Evolutionary conservation across 2,888 invertebrate species (phyloP).

Genomic region (Cerceris rybyensis): DNA sequence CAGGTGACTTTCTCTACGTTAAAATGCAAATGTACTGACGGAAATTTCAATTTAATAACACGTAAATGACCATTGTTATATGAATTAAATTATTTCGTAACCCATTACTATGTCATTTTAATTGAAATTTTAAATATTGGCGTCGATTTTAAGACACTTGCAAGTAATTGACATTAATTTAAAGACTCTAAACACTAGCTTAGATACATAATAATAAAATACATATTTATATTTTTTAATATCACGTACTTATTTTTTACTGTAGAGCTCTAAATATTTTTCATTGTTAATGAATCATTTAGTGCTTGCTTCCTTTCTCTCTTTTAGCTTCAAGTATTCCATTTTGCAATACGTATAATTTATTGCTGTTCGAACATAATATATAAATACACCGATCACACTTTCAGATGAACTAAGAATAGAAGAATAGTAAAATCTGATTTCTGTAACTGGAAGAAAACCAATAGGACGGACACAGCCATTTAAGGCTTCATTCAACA

Average conservation of each 20-base stretch:
- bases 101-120: too few species aligned
- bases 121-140: too few species aligned
- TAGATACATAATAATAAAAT: too few species aligned
- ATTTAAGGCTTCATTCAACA: neutral
- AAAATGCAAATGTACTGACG: neutral
- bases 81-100: neutral
- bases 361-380: neutral
- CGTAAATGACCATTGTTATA: neutral
- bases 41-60: neutral
- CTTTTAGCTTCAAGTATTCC: neutral
- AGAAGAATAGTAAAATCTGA: neutral
- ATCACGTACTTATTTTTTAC: too few species aligned
- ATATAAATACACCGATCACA: neutral
- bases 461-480: neutral
- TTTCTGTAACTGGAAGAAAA: neutral
- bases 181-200: too few species aligned
- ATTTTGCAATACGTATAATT: constrained; percentile 8
- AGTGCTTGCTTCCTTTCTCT: neutral
- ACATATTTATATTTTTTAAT: too few species aligned
- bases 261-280: neutral
- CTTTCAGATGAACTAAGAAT: neutral
- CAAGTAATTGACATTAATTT: too few species aligned
- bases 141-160: too few species aligned
- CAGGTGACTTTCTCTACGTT: too few species aligned
- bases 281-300: neutral